Percentiles rank a stretch among this genome's conserved stretches.
Evolutionary conservation across 2,797 vertebrate genomes (phyloP).

Genomic region (Tragelaphus eurycerus): DNA sequence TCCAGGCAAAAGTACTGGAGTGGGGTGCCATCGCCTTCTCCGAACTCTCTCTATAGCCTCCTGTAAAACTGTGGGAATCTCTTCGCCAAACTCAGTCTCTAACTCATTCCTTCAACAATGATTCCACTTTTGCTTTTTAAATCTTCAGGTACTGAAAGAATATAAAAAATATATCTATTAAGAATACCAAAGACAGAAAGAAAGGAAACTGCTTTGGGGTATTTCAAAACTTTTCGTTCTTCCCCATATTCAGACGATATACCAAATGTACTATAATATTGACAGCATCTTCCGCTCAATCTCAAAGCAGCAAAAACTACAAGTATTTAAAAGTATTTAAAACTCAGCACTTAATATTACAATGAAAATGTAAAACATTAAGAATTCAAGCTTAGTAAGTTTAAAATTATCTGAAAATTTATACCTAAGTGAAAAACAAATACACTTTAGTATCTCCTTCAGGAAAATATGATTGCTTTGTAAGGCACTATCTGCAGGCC

Average conservation of each 20-base stretch:
- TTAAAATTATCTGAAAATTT: background rate
- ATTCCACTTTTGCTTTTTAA: conserved; percentile 18
- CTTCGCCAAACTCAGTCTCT: conserved; percentile 3
- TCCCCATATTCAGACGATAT: background rate
- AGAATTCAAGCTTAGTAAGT: background rate
- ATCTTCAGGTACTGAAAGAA: background rate
- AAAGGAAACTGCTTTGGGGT: background rate
- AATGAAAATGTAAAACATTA: background rate
- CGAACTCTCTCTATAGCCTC: background rate
- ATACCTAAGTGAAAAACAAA: background rate
- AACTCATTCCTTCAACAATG: background rate
- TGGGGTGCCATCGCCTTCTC: no score
- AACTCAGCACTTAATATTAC: background rate
- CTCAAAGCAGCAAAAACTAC: conserved; percentile 13
- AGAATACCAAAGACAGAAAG: background rate
- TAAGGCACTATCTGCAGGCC: background rate
- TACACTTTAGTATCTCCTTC: background rate
- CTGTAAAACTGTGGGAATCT: background rate
- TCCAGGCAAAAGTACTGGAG: no score
- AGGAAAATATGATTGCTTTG: background rate
- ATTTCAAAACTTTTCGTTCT: conserved; percentile 14
- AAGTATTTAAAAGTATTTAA: background rate
- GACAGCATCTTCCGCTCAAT: background rate
- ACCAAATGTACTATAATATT: background rate
- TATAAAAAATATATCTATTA: background rate